Conservation (phyloP, 2,797 vertebrate species). For the Myotis pilosus region DNA sequence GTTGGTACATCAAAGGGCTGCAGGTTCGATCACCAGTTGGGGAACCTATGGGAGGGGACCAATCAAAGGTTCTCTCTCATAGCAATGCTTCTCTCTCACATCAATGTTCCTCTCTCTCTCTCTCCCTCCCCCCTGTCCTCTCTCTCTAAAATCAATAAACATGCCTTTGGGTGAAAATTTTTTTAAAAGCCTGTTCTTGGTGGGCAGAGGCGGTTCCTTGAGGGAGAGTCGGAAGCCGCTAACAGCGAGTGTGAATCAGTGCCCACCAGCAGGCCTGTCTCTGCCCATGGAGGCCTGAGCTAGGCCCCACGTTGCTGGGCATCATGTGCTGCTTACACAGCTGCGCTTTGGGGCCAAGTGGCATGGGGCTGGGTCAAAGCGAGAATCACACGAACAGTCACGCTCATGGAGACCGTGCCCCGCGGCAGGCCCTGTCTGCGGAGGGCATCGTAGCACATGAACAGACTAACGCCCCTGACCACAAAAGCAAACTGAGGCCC, state of each 20-base stretch:
- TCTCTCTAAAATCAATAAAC: not conserved
- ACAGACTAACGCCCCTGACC: not conserved
- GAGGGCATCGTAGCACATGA: not conserved
- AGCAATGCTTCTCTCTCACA: not conserved
- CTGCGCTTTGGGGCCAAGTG: not conserved
- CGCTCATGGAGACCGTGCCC: accelerated
- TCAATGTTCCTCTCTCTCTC: too few relatives aligned
- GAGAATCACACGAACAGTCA: not conserved
- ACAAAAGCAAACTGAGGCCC: not conserved
- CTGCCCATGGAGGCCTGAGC: not conserved
- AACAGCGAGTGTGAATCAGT: accelerated
- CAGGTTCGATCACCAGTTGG: not conserved
- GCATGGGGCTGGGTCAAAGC: not conserved
- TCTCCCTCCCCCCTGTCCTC: too few relatives aligned
- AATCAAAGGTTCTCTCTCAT: not conserved
- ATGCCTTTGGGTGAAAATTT: not conserved
- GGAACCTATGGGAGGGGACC: not conserved
- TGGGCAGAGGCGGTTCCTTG: not conserved
- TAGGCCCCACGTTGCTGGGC: not conserved
- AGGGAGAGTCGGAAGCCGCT: accelerated
- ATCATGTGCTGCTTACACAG: not conserved
- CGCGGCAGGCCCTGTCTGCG: not conserved
- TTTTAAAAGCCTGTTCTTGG: not conserved
- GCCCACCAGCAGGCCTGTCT: not conserved
- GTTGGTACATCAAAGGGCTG: not conserved